phyloP scores from a whole-genome alignment of 2,797 vertebrate genomes.

The Silurus lanzhouensis region DNA sequence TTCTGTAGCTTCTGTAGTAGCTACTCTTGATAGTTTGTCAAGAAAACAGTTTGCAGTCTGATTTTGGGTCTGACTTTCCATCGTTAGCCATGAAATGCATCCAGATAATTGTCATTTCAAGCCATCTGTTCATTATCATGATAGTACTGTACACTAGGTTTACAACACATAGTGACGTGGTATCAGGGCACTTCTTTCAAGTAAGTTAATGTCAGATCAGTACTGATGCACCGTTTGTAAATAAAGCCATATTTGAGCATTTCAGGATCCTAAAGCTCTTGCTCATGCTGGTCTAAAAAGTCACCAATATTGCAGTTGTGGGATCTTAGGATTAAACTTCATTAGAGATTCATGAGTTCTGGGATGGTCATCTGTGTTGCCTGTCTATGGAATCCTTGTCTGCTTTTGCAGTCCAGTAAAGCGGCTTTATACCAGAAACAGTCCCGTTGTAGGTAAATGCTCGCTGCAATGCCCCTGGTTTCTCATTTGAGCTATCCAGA shows the following conservation, averaged over 20 bases:
- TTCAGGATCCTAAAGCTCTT: neutral
- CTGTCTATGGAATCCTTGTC: neutral
- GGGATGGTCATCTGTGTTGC: neutral
- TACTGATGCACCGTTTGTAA: neutral
- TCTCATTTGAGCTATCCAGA: neutral
- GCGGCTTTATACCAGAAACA: neutral
- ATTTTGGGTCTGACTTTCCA: neutral
- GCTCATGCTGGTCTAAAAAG: neutral
- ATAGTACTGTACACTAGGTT: neutral
- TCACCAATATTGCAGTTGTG: neutral
- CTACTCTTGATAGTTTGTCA: neutral
- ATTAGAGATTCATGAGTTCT: neutral
- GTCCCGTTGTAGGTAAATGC: neutral
- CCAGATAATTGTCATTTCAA: neutral
- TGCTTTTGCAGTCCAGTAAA: neutral
- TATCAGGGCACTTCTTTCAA: neutral
- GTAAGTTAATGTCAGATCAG: neutral
- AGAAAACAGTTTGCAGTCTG: neutral
- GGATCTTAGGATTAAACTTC: neutral
- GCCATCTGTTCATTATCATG: neutral
- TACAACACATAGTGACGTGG: neutral
- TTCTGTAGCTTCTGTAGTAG: neutral
- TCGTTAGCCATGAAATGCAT: neutral
- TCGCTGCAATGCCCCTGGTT: neutral
- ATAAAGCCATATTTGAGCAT: conserved; percentile 7